Evolutionary conservation across 1,140 invertebrate species (phyloP), one percentile per base, ranked within the genome.

Genomic region (Tenebrio molitor): DNA sequence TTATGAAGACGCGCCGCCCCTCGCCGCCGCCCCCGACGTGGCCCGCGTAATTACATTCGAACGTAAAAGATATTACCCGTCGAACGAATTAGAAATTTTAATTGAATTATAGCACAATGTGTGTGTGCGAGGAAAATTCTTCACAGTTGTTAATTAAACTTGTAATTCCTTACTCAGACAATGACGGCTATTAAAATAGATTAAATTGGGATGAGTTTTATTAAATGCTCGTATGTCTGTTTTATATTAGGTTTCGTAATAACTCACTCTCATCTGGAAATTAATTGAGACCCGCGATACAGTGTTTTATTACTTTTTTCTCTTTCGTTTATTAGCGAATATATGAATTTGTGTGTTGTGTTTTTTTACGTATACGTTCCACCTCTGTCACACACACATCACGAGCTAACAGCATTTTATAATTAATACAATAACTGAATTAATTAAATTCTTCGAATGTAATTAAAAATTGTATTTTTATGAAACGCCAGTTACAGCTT

Each of bases 141-240:
- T 78, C 77, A 71, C 75, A 77, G 80, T 78, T 81, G 79, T 81
- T 81, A 81, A 81, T 81, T 81, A 81, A 81, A 81, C 73, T 81
- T 79, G 79, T 81, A 81, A 81, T 81, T 81, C 77, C 77, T 76
- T 77, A 73, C 78, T 78, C 74, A 79, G 80, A 80, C 79, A 79
- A 81, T 81, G 80, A 79, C 78, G 76, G 80, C 77, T 76, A 80
- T 81, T 80, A 81, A 81, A 81, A 80, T 81, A 81, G 80, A 81
- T 81, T 81, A 81, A 81, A 81, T 81, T 80, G 72, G 79, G 80
- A 79, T 80, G 79, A 78, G 78, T 81, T 81, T 81, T 81, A 81
- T 81, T 80, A 80, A 81, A 81, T 79, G 79, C 75, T 74, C 72
- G 77, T 75, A 75, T 80, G 78, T 80, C 77, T 78, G 77, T 78